These are phyloP conservation scores for Epizoanthus scotinus DNA, from an alignment of 92 coral and sea anemone genomes.

Conservation along the genomic window DNA sequence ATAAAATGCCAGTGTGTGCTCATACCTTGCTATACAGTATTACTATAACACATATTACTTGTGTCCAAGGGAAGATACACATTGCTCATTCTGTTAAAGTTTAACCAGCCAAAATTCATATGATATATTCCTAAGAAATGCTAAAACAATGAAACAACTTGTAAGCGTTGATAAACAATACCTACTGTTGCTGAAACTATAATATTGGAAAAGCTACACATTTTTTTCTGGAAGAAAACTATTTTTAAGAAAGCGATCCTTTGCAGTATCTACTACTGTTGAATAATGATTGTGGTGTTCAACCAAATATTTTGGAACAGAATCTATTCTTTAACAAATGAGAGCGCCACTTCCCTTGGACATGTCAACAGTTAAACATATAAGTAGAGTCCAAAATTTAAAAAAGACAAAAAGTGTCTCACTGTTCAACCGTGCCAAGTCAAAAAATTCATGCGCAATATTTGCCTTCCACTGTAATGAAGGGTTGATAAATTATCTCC, in stretches of 20 bases:
- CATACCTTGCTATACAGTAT: conserved; percentile 8
- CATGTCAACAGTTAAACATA: conserved; percentile 15
- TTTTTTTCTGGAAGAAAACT: too few relatives aligned
- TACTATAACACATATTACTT: conserved; percentile 7
- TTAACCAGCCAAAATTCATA: too few relatives aligned
- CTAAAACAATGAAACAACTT: too few relatives aligned
- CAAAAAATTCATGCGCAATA: conserved; percentile 94
- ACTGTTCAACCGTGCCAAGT: conserved; percentile 87
- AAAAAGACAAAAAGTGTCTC: conserved; percentile 89
- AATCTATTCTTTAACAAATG: neutral
- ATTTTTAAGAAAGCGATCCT: too few relatives aligned
- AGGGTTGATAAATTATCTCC: conserved; percentile 78
- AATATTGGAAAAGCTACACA: too few relatives aligned
- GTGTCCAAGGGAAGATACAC: conserved; percentile 29
- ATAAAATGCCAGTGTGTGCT: conserved; percentile 28
- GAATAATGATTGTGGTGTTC: too few relatives aligned
- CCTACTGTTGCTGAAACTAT: too few relatives aligned
- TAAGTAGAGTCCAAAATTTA: conserved; percentile 43
- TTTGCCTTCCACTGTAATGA: conserved; percentile 97
- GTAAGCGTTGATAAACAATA: too few relatives aligned
- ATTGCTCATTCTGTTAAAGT: too few relatives aligned
- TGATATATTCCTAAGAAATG: too few relatives aligned
- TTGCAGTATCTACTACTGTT: too few relatives aligned
- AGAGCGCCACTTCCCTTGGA: conserved; percentile 19
- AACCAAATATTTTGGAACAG: neutral